Evolutionary conservation across 2,113 vertebrate genomes (phyloP), one percentile per base, ranked within the genome.

Genomic region (Tragelaphus scriptus): DNA sequence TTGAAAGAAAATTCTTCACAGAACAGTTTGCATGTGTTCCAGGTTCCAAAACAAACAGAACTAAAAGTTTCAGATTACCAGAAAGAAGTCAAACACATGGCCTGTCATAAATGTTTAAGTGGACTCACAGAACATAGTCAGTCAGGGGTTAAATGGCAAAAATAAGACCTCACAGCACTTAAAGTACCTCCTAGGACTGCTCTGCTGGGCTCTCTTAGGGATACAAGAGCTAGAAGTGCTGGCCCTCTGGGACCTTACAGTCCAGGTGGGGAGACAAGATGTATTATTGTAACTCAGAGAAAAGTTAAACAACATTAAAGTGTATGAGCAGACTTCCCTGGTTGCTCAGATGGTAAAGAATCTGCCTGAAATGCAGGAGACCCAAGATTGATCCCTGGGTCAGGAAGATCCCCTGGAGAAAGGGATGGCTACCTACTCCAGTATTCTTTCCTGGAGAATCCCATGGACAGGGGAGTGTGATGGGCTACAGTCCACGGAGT

Each of bases 1-100:
- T 98, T 98, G 92, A 97, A 96, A 98, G 97, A 98, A 98, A 98
- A 96, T 94, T 96, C 96, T 92, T 98, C 95, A 88, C 91, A 91
- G 95, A 91, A 97, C 90, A 98, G 94, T 97, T 98, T 96, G 79
- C 58, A 47, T 75, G 85, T 93, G 65, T 88, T 97, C 91, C 49
- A 95, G 98, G 91, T 97, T 98, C 97, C 98, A 98, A 97, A 94
- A 97, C 96, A 98, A 98, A 97, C 97, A 98, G 97, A 96, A 96
- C 75, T 75, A 95, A 95, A 81, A 40, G 96, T 96, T 97, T 98
- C 98, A 95, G 86, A 85, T 98, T 96, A 92, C 96, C 56, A 95
- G 98, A 97, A 75, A 89, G 87, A 49, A 92, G 36, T 6, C 53
- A 79, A 65, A 32, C 56, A 55, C 3, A 8, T 17, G n/a, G 56